phyloP scores from a whole-genome alignment of 2,888 invertebrate genomes.

The Ctena decussata region DNA sequence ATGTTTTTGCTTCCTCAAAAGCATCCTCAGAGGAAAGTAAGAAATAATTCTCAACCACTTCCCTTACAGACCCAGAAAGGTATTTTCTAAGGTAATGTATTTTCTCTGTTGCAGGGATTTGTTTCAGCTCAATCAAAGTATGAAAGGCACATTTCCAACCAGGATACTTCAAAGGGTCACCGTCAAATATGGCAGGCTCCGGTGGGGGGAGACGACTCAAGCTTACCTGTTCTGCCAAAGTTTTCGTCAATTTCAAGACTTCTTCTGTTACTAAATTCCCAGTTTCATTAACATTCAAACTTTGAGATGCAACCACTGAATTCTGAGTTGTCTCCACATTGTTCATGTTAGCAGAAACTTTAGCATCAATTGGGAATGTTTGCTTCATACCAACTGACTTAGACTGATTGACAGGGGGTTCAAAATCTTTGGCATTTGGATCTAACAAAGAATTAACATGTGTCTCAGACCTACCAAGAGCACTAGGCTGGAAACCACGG shows the following conservation, averaged over 20 bases:
- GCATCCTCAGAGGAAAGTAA: conserved; percentile 32
- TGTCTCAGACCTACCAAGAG: not conserved
- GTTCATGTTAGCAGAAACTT: not conserved
- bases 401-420: not conserved
- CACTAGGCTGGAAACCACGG: not conserved
- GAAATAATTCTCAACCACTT: conserved; percentile 41
- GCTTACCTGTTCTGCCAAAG: conserved; percentile 4
- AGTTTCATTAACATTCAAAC: not conserved
- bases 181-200: conserved; percentile 46
- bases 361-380: not conserved
- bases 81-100: conserved; percentile 51
- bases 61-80: conserved; percentile 13
- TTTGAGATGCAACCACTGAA: not conserved
- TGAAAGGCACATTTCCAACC: conserved; percentile 51
- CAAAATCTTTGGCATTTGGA: not conserved
- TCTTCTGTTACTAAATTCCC: not conserved
- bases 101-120: conserved; percentile 41
- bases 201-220: conserved; percentile 42
- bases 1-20: conserved; percentile 40
- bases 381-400: too few species aligned
- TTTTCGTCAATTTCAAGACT: not conserved
- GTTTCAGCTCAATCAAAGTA: conserved; percentile 38
- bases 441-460: not conserved
- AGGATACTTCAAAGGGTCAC: conserved; percentile 46
- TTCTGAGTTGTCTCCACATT: not conserved